Evolutionary conservation across 2,797 vertebrate species (phyloP).

Genomic region (Darevskia mixta): DNA sequence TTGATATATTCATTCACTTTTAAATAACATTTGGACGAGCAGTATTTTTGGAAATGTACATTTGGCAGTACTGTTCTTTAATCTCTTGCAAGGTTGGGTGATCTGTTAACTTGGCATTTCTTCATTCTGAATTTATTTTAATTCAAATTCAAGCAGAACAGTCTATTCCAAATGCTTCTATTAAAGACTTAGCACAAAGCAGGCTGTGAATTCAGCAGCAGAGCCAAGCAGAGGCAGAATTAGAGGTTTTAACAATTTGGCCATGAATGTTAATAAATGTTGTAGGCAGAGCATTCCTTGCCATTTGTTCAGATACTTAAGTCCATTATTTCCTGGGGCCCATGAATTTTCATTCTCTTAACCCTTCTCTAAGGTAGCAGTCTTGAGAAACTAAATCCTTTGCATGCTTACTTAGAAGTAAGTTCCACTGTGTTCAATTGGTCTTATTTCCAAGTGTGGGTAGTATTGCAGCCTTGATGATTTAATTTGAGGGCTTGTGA

Average conservation of each 20-base stretch:
- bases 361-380: neutral
- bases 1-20: slow-evolving; percentile 69
- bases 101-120: slow-evolving; percentile 51
- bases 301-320: neutral
- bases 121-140: slow-evolving; percentile 31
- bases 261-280: neutral
- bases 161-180: slow-evolving; percentile 30
- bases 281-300: neutral
- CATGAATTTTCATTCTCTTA: neutral
- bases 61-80: slow-evolving; percentile 58
- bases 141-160: slow-evolving; percentile 25
- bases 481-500: neutral
- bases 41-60: slow-evolving; percentile 44
- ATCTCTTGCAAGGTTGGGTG: slow-evolving; percentile 52
- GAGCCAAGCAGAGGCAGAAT: neutral
- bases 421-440: neutral
- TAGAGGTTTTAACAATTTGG: slow-evolving; percentile 17
- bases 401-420: neutral
- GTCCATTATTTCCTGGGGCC: neutral
- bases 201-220: slow-evolving; percentile 13
- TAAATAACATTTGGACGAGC: slow-evolving; percentile 55
- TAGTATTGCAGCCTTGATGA: neutral
- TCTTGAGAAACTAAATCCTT: slow-evolving; percentile 3
- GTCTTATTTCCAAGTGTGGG: neutral
- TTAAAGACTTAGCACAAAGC: slow-evolving; percentile 28